phyloP scores from a whole-genome alignment of 2,888 invertebrate species.

The Graphium colonna region DNA sequence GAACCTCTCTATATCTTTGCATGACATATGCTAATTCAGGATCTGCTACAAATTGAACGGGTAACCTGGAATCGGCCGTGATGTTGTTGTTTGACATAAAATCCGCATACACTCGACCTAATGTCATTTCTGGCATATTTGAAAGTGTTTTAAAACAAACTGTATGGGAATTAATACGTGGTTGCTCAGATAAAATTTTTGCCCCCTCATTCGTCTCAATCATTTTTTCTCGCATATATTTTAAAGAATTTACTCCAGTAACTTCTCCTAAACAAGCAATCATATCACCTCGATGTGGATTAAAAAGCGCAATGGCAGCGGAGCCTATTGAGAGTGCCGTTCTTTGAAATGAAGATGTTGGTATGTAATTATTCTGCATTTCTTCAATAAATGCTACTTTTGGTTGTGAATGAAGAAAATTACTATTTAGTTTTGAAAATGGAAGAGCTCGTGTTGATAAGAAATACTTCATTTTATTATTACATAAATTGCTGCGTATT shows the following conservation, averaged over 20 bases:
- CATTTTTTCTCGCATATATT: conserved; percentile 88
- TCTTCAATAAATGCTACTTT: conserved; percentile 79
- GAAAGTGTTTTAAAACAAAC: conserved; percentile 87
- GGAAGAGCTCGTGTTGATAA: neutral
- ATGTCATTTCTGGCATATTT: conserved; percentile 86
- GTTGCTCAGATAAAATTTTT: conserved; percentile 87
- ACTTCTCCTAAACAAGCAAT: conserved; percentile 97
- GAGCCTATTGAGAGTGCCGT: conserved; percentile 90
- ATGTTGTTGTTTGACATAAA: conserved; percentile 93
- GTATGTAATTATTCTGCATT: conserved; percentile 82
- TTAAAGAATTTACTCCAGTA: conserved; percentile 86
- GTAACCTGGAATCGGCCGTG: conserved; percentile 93
- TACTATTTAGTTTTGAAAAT: conserved; percentile 36
- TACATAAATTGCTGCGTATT: neutral
- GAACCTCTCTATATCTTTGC: conserved; percentile 97
- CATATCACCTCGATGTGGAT: conserved; percentile 93
- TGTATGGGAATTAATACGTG: conserved; percentile 91
- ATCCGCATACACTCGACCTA: conserved; percentile 92
- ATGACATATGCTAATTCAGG: conserved; percentile 95
- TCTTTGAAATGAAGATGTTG: conserved; percentile 86
- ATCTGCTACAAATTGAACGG: conserved; percentile 95
- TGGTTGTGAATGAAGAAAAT: conserved; percentile 34
- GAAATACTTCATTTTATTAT: neutral
- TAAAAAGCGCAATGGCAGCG: conserved; percentile 88
- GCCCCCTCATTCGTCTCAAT: conserved; percentile 86